A percentile compares a stretch with the other conserved stretches of the same genome.
These are phyloP conservation scores for Nemotelus pantherinus DNA, from an alignment of 2,888 invertebrate genomes.

Conservation along the genomic window DNA sequence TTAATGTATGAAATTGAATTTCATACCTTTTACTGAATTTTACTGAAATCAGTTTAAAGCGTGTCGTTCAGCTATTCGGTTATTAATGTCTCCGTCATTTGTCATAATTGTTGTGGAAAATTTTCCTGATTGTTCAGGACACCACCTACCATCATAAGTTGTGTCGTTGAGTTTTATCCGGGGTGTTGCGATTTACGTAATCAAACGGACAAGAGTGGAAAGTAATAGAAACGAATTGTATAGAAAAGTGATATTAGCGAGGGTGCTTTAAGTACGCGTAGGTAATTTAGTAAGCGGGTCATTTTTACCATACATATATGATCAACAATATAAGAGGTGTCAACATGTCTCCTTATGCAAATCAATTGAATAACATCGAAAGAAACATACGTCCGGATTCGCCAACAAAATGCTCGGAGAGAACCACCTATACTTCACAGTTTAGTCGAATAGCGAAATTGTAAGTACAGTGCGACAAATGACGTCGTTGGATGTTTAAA, in stretches of 20 bases:
- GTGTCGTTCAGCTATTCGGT: conserved; percentile 30
- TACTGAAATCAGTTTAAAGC: not conserved
- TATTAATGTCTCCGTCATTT: conserved; percentile 11
- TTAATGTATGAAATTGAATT: not conserved
- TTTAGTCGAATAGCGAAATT: conserved; percentile 62
- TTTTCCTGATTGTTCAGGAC: not conserved
- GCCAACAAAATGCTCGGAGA: conserved; percentile 59
- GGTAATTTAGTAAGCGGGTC: too few relatives aligned
- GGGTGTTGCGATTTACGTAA: too few relatives aligned
- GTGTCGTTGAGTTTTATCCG: not conserved
- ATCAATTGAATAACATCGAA: conserved; percentile 53
- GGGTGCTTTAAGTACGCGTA: too few relatives aligned
- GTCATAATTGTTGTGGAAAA: not conserved
- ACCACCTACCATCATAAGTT: not conserved
- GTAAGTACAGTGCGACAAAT: conserved; percentile 55
- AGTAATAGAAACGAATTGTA: too few relatives aligned
- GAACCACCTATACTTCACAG: conserved; percentile 55
- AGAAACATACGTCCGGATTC: conserved; percentile 40
- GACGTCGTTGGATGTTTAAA: too few relatives aligned
- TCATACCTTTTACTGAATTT: not conserved
- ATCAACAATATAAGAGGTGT: not conserved
- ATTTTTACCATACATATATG: not conserved
- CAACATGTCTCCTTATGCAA: conserved; percentile 55
- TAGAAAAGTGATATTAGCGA: too few relatives aligned
- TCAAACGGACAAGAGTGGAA: too few relatives aligned